A percentile compares a stretch with the other conserved stretches of the same genome.
Evolutionary conservation across 2,113 vertebrate species (phyloP).

Genomic region (Trochalopteron elliotii): DNA sequence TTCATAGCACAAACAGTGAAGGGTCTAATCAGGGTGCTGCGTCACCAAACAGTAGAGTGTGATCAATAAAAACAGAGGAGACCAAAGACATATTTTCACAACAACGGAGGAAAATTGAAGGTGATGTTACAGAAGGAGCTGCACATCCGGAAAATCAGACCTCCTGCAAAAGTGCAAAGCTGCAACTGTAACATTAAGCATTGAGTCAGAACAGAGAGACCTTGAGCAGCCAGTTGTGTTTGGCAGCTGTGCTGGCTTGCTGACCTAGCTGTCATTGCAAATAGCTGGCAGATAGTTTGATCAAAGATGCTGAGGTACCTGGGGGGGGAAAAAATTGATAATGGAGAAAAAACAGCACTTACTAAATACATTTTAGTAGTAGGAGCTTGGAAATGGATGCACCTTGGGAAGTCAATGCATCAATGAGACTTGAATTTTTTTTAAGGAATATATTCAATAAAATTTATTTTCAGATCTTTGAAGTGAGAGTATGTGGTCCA

Average conservation of each 20-base stretch:
- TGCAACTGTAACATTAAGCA: background rate
- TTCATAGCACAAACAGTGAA: background rate
- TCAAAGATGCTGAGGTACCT: background rate
- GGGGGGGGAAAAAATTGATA: background rate
- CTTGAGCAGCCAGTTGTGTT: background rate
- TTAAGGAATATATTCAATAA: background rate
- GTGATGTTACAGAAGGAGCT: background rate
- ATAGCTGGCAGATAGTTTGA: background rate
- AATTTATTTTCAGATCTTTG: background rate
- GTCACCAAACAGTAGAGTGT: background rate
- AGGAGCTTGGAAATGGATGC: background rate
- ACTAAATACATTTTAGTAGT: background rate
- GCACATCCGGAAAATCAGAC: background rate
- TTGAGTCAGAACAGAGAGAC: background rate
- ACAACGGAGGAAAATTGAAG: rapidly evolving
- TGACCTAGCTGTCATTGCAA: background rate
- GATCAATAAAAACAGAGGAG: background rate
- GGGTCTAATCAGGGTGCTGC: background rate
- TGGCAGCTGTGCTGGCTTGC: background rate
- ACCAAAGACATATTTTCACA: background rate
- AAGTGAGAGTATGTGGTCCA: background rate
- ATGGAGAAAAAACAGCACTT: background rate
- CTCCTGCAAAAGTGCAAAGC: background rate
- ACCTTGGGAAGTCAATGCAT: background rate
- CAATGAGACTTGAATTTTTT: background rate